Evolutionary conservation across 2,797 vertebrate species (phyloP).

Genomic region (Helarctos malayanus): DNA sequence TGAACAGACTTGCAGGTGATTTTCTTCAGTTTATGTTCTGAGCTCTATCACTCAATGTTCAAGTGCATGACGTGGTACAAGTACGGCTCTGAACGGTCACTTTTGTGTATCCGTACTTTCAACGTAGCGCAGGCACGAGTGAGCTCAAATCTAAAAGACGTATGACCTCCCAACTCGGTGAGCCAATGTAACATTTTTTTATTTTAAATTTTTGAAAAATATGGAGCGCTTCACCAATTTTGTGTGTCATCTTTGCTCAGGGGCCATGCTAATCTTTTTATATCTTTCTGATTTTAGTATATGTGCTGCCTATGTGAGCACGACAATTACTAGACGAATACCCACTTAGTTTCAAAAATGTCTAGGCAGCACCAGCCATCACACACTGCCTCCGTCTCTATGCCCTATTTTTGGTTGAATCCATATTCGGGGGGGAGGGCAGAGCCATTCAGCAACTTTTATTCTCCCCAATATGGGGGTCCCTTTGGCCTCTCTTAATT

Average conservation of each 20-base stretch:
- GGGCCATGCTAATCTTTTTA: not conserved
- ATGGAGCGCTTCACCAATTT: not conserved
- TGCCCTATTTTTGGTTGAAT: not conserved
- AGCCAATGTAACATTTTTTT: not conserved
- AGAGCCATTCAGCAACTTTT: not conserved
- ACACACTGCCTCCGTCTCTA: not conserved
- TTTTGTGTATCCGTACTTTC: not conserved
- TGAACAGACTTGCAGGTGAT: not conserved
- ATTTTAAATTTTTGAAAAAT: not conserved
- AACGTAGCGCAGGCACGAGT: not conserved
- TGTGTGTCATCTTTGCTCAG: not conserved
- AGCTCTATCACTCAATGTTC: not conserved
- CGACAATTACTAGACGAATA: not conserved
- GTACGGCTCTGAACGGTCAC: not conserved
- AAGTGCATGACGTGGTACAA: not conserved
- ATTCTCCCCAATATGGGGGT: not conserved
- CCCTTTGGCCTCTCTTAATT: not conserved
- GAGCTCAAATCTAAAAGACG: not conserved
- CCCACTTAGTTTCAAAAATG: conserved; percentile 2
- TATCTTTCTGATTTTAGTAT: not conserved
- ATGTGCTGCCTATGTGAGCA: not conserved
- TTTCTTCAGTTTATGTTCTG: not conserved
- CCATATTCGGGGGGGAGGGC: not conserved
- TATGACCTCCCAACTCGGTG: not conserved
- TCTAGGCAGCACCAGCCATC: not conserved